These are phyloP conservation scores for Microcebus griseorufus DNA, from an alignment of 2,113 vertebrate species.

Conservation along the genomic window DNA sequence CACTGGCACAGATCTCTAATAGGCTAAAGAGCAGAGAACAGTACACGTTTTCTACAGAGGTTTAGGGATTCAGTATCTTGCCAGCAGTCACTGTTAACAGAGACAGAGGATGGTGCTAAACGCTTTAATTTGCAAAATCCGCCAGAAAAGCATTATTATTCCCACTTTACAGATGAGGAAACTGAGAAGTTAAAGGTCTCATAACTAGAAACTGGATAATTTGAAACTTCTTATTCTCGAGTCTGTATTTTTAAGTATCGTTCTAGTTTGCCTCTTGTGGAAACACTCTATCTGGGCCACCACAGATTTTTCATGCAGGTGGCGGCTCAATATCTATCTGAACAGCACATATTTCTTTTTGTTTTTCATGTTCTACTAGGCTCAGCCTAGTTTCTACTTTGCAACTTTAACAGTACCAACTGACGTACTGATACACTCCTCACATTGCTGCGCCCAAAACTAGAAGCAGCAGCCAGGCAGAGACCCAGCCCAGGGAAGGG, in stretches of 20 bases:
- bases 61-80: neutral
- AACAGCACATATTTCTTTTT: neutral
- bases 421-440: neutral
- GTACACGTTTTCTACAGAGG: neutral
- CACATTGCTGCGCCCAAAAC: too few species aligned
- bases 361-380: neutral
- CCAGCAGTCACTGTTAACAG: neutral
- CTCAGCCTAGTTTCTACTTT: neutral
- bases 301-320: neutral
- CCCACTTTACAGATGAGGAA: neutral
- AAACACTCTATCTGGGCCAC: neutral
- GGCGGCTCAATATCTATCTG: neutral
- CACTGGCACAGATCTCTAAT: accelerated
- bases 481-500: neutral
- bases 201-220: neutral
- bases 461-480: neutral
- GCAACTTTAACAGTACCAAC: neutral
- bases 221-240: neutral
- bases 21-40: neutral
- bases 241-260: neutral
- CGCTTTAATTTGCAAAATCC: neutral
- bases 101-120: neutral
- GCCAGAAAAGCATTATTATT: neutral
- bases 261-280: neutral
- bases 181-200: neutral